Evolutionary conservation across 2,797 vertebrate species (phyloP).

Genomic region (Etheostoma nigrum): DNA sequence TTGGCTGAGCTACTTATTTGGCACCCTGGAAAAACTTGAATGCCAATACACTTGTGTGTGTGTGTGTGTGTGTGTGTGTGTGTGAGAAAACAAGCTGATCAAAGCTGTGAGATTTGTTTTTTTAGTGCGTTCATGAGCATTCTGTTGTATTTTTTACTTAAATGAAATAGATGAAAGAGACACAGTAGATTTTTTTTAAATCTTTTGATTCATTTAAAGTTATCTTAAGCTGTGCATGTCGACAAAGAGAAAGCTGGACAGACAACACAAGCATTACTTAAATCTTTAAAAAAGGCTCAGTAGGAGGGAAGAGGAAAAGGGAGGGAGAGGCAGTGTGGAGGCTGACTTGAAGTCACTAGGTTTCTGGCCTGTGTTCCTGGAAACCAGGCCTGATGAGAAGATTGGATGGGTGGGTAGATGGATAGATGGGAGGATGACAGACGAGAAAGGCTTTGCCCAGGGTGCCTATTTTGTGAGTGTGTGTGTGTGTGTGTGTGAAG

Average conservation of each 20-base stretch:
- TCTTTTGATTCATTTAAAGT: constrained; percentile 10
- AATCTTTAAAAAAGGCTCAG: constrained; percentile 15
- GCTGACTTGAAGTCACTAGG: constrained; percentile 49
- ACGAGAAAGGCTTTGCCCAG: constrained; percentile 68
- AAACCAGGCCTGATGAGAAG: constrained; percentile 62
- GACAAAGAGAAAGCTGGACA: not conserved
- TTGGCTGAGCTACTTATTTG: constrained; percentile 60
- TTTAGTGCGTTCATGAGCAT: not conserved
- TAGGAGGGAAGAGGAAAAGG: not conserved
- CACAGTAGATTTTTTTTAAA: too few relatives aligned
- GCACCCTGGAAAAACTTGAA: constrained; percentile 34
- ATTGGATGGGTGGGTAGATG: constrained; percentile 54
- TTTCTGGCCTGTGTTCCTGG: constrained; percentile 64
- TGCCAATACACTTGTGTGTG: not conserved
- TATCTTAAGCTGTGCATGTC: not conserved
- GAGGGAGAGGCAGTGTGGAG: not conserved
- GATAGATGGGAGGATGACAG: constrained; percentile 66
- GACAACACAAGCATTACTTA: not conserved
- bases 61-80: too few relatives aligned
- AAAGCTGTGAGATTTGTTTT: not conserved
- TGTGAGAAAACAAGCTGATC: constrained; percentile 5
- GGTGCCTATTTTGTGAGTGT: constrained; percentile 60
- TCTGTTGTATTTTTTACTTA: not conserved
- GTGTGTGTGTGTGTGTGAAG: constrained; percentile 19
- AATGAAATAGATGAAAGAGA: not conserved